Evolutionary conservation across 2,888 invertebrate species (phyloP), one percentile per base, ranked within the genome.

Genomic region (Ichneumon xanthorius): DNA sequence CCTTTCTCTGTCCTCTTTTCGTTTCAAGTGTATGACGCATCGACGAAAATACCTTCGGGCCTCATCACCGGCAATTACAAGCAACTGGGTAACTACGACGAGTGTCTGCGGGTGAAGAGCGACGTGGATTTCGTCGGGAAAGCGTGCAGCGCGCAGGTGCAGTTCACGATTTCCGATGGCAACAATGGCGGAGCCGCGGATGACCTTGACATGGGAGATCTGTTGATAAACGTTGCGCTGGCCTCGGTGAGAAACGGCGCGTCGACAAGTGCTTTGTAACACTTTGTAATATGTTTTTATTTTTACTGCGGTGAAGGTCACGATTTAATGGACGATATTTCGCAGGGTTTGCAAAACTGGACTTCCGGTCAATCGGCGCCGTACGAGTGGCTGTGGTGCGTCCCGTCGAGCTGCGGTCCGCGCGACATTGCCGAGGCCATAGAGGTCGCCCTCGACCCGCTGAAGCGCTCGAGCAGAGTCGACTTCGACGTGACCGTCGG

Each of bases 11-110:
- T 67, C 22, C 22, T 79, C 14, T 79, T 86, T 19, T 53, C 7
- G 94, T 95, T 45, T 45, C 9, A 94, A 97, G 97, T 97, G 96
- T 96, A 96, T 92, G 97, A 97, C 90, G 95, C 97, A n/a, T 96
- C 96, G 65, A 96, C 96, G 0, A 97, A 97, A 93, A 96, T 96
- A 48, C 95, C 96, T 0, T 94, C 95, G 88, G 97, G 97, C 19
- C 92, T 97, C 14, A 95, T 97, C 61, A 96, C 96, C 88, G 97
- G 97, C 0, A 95, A 96, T 63, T 95, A 95, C 5, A 96, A 96
- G 92, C 96, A 97, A 87, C 94, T 97, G 84, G 97, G 97, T 0
- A 96, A 97, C 93, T 97, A 96, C 91, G 97, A 97, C 91, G 96
- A 97, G 93, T 97, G 97, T 89, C 94, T 96, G 16, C 88, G 92